Percentiles rank a stretch among this genome's conserved stretches.
These are phyloP conservation scores for Acronicta psi DNA, from an alignment of 2,888 invertebrate genomes.

Conservation along the genomic window DNA sequence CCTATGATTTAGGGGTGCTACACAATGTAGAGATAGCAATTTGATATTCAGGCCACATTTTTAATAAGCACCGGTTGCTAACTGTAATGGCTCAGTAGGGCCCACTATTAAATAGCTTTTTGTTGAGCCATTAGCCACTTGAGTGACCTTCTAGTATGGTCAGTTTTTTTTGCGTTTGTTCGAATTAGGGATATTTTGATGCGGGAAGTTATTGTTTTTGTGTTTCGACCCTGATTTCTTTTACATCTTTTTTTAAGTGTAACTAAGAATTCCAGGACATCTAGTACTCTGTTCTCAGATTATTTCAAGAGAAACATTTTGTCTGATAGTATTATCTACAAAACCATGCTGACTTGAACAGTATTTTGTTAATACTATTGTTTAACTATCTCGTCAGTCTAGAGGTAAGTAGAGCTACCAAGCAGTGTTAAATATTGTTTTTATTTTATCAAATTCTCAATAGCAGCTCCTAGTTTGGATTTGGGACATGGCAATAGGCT, in stretches of 20 bases:
- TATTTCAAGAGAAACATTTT: neutral
- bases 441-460: no score
- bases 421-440: no score
- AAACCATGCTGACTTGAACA: no score
- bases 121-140: constrained; percentile 75
- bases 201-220: constrained; percentile 1
- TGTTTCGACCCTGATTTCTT: neutral
- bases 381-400: no score
- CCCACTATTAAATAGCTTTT: constrained; percentile 83
- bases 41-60: constrained; percentile 90
- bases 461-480: no score
- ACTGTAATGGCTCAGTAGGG: constrained; percentile 75
- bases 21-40: constrained; percentile 87
- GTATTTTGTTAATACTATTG: no score
- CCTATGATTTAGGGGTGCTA: constrained; percentile 72
- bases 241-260: neutral
- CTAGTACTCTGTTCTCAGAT: no score
- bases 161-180: constrained; percentile 60
- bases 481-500: no score
- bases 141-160: constrained; percentile 66
- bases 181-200: constrained; percentile 30
- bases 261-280: no score
- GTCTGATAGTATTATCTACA: no score
- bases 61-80: constrained; percentile 83
- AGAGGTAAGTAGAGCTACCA: no score